Evolutionary conservation across 2,797 vertebrate genomes (phyloP), one percentile per base, ranked within the genome.

Genomic region (Hypotaenidia okinawae): DNA sequence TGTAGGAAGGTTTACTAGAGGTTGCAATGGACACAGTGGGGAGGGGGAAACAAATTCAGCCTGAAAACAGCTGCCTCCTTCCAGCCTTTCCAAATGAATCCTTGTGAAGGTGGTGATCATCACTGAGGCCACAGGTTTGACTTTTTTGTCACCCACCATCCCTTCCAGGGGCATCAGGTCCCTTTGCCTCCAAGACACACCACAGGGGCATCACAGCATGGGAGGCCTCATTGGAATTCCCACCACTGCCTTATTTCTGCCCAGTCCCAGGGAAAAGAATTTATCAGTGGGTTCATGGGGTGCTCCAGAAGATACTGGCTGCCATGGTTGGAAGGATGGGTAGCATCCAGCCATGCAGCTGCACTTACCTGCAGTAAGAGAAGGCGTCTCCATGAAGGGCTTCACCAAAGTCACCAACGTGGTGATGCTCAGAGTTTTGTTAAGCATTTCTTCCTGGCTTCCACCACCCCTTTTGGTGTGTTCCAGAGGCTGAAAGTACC

Each of bases 251-350:
- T 69, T 17, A 9, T 19, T 87, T 79, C 67, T 47, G 24, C 22
- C 49, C 39, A 45, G 2, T 66, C 14, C 67, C 32, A 45, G 23
- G 83, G 69, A 32, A 28, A 10, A 23, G 23, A 23, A 28, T 41
- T 66, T 33, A 64, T 5, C 35, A 3, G 1, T 2, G n/a, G 22
- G 12, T 58, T 61, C 9, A 15, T 0, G 2, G 28, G 7, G 17
- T 8, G 24, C 9, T 57, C 45, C 59, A 43, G 73, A 66, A 69
- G 28, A 13, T 39, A 27, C 25, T 2, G 3, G 15, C 6, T 37
- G 37, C 41, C 22, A 1, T 0, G 4, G 37, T 1, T 61, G 73
- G 75, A 5, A 83, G 39, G 39, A 14, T 2, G 37, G 43, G 55
- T 79, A 81, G 15, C 35, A 30, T 4, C 15, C 7, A 72, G 35